Evolutionary conservation across 2,888 invertebrate species (phyloP).

Genomic region (Flexamia atlantica): DNA sequence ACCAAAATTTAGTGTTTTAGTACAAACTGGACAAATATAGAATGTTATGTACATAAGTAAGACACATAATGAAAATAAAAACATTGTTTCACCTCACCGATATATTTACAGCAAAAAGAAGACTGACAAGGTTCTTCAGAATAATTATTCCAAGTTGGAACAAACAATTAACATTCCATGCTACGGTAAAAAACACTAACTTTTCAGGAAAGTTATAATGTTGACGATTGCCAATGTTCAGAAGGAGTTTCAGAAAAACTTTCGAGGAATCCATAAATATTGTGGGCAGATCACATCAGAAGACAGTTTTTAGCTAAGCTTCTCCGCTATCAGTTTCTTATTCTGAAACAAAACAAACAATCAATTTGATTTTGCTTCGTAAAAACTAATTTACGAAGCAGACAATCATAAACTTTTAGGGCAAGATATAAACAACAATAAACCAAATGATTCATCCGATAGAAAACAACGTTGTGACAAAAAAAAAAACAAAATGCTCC

Average conservation of each 20-base stretch:
- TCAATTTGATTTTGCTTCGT: too few species aligned
- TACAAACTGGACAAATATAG: slow-evolving; percentile 6
- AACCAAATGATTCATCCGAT: too few species aligned
- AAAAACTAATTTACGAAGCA: too few species aligned
- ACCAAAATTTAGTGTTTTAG: background rate
- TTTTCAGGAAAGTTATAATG: background rate
- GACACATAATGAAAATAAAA: background rate
- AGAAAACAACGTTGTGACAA: too few species aligned
- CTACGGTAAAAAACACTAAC: slow-evolving; percentile 33
- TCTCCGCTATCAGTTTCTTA: background rate
- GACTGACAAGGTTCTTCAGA: slow-evolving; percentile 8
- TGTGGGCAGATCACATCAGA: background rate
- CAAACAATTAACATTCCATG: background rate
- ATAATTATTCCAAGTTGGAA: background rate
- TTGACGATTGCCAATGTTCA: background rate
- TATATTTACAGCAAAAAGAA: slow-evolving; percentile 33
- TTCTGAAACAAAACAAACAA: slow-evolving; percentile 37
- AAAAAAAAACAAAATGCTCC: too few species aligned
- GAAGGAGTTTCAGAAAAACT: background rate
- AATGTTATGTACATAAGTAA: slow-evolving; percentile 14
- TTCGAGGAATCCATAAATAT: background rate
- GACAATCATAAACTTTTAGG: too few species aligned
- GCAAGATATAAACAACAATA: too few species aligned
- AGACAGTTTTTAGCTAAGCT: background rate
- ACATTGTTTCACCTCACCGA: slow-evolving; percentile 23